Evolutionary conservation across 2,797 vertebrate species (phyloP).

Genomic region (Hypotaenidia okinawae): DNA sequence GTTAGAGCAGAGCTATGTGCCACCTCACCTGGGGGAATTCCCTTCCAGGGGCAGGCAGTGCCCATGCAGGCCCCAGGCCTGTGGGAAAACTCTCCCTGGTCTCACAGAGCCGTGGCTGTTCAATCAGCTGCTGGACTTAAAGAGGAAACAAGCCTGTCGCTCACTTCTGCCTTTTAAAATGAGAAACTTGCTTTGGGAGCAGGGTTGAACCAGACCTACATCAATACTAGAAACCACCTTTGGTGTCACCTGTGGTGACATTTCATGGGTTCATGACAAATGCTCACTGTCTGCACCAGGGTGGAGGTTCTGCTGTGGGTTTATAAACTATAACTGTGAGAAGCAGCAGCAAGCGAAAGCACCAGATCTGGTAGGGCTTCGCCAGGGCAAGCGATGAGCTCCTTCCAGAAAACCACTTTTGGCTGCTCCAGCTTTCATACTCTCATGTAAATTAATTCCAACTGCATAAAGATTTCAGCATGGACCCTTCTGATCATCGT

Average conservation of each 20-base stretch:
- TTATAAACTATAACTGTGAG: not conserved
- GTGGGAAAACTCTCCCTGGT: not conserved
- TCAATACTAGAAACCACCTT: not conserved
- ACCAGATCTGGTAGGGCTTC: not conserved
- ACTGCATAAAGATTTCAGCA: not conserved
- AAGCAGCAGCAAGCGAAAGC: not conserved
- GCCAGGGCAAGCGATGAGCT: not conserved
- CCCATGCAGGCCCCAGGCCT: not conserved
- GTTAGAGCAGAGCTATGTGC: not conserved
- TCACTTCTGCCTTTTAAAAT: not conserved
- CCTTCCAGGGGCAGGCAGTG: not conserved
- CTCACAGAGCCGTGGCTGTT: not conserved
- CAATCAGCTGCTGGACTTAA: not conserved
- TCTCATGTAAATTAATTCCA: not conserved
- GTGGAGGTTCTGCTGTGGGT: not conserved
- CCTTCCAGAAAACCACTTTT: not conserved
- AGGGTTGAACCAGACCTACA: rapidly evolving
- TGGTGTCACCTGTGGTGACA: not conserved
- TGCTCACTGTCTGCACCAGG: not conserved
- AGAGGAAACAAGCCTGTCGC: not conserved
- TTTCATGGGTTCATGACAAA: not conserved
- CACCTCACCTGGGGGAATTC: not conserved
- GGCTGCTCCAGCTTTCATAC: not conserved
- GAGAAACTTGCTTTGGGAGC: not conserved
- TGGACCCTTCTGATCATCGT: not conserved